A percentile compares a stretch with the other conserved stretches of the same genome.
Evolutionary conservation across 1,140 invertebrate species (phyloP).

Genomic region (Drosophila malerkotliana): DNA sequence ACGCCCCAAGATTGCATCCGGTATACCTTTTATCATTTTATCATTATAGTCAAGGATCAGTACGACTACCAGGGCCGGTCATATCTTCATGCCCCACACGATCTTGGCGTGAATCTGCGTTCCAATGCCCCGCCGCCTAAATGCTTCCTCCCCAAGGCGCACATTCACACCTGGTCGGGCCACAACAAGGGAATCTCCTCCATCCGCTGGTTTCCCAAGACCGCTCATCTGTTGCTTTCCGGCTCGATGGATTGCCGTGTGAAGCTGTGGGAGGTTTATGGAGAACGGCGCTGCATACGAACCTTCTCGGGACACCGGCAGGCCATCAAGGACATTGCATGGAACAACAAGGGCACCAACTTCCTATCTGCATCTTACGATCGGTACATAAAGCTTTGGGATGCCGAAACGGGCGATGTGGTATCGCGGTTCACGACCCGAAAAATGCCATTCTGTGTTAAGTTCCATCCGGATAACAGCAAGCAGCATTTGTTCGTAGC

Average conservation of each 20-base stretch:
- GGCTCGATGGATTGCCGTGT: constrained; percentile 98
- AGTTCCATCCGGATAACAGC: constrained; percentile 98
- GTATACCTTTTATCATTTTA: not conserved
- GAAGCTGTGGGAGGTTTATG: constrained; percentile 99
- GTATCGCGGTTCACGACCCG: constrained; percentile 96
- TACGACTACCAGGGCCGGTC: constrained; percentile 98
- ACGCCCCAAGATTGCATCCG: constrained; percentile 15
- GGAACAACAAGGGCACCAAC: constrained; percentile 96
- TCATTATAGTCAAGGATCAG: constrained; percentile 93
- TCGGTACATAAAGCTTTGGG: constrained; percentile 98
- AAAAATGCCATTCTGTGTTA: constrained; percentile 98
- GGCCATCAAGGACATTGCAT: constrained; percentile 97
- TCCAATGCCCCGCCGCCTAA: constrained; percentile 96
- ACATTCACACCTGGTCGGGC: constrained; percentile 98
- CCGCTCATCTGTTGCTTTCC: constrained; percentile 97
- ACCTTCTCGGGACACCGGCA: constrained; percentile 99
- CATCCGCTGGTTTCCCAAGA: constrained; percentile 97
- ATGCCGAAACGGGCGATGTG: constrained; percentile 98
- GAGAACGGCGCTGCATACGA: constrained; percentile 95
- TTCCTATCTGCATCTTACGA: constrained; percentile 98
- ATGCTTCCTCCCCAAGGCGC: constrained; percentile 98
- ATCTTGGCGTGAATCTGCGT: constrained; percentile 97
- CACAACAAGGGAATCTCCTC: constrained; percentile 99
- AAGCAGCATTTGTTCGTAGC: constrained; percentile 99
- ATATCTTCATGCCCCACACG: constrained; percentile 96